Conservation (phyloP, 2,888 invertebrate genomes). For the Cinara cedri region DNA sequence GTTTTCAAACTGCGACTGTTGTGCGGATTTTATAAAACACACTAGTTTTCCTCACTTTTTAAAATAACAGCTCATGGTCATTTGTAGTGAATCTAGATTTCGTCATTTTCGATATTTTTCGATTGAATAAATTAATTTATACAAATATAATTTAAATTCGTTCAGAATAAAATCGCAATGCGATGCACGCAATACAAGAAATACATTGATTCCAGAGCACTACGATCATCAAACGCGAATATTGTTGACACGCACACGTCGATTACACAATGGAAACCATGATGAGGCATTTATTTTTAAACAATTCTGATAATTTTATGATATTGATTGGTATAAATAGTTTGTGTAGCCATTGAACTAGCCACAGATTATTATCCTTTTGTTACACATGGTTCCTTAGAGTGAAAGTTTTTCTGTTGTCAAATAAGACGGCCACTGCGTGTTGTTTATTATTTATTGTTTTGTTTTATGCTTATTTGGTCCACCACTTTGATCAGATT, state of each 20-base stretch:
- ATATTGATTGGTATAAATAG: no score
- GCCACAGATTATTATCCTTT: no score
- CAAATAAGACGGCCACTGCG: no score
- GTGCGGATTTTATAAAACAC: background rate
- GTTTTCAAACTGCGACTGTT: no score
- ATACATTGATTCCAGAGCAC: constrained; percentile 2
- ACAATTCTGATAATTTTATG: no score
- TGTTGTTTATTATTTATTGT: no score
- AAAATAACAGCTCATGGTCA: constrained; percentile 9
- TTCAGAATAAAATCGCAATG: constrained; percentile 22
- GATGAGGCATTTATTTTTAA: constrained; percentile 9
- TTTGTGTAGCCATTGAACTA: no score
- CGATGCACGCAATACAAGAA: constrained; percentile 29
- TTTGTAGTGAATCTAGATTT: background rate
- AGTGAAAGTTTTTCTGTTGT: no score
- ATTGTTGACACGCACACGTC: background rate
- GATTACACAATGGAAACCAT: constrained; percentile 2
- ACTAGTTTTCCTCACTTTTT: constrained; percentile 10
- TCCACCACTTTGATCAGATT: no score
- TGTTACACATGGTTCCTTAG: no score
- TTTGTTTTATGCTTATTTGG: no score
- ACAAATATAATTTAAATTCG: background rate
- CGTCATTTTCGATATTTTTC: constrained; percentile 7
- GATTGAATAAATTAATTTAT: background rate
- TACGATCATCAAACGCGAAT: constrained; percentile 12